These are phyloP conservation scores for Margarornis squamiger DNA, from an alignment of 2,797 vertebrate genomes.

Conservation along the genomic window DNA sequence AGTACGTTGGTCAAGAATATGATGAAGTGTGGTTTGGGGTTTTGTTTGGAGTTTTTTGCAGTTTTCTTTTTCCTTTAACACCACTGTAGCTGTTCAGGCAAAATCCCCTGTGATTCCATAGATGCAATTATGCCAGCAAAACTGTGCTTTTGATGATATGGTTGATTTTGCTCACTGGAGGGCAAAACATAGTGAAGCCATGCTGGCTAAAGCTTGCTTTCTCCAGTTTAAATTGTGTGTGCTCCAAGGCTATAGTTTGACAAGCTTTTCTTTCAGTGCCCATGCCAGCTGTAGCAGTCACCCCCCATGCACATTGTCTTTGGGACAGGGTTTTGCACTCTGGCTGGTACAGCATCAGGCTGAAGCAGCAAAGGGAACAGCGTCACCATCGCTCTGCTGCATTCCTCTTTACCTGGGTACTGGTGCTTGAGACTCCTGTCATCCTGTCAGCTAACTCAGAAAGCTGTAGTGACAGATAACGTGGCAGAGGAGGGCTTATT, in stretches of 20 bases:
- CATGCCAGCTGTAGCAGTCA: neutral
- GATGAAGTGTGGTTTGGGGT: neutral
- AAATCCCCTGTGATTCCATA: constrained; percentile 17
- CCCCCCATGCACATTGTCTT: neutral
- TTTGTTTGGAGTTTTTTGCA: neutral
- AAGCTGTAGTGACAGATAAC: constrained; percentile 18
- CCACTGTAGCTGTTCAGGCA: constrained; percentile 14
- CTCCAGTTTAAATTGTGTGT: constrained; percentile 11
- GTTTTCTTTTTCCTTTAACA: neutral
- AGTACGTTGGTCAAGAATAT: neutral
- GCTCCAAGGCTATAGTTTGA: constrained; percentile 40
- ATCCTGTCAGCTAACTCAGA: neutral
- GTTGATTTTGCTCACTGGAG: constrained; percentile 58
- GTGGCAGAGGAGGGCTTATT: neutral
- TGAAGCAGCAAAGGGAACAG: neutral
- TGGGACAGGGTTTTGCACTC: neutral
- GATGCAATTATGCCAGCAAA: constrained; percentile 59
- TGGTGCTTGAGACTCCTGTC: neutral
- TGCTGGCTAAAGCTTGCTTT: constrained; percentile 46
- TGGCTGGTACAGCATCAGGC: neutral
- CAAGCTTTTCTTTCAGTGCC: constrained; percentile 30
- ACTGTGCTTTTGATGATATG: constrained; percentile 64
- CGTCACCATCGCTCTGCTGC: neutral
- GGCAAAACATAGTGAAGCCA: constrained; percentile 27
- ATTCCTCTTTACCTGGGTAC: neutral